These are phyloP conservation scores for Campoplex capitator DNA, from an alignment of 2,888 invertebrate species.

Conservation along the genomic window DNA sequence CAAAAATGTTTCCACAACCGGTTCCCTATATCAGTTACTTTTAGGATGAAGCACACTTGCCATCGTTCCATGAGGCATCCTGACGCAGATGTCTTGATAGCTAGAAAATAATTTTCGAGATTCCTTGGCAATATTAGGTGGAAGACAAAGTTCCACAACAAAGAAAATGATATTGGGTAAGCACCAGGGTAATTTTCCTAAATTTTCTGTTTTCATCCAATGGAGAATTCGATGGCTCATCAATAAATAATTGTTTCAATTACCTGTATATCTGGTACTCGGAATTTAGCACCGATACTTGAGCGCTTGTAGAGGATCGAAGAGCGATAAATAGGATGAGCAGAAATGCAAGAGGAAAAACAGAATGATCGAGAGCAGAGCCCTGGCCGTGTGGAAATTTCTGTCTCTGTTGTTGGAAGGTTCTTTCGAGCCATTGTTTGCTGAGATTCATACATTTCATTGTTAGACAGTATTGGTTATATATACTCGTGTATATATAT, in stretches of 20 bases:
- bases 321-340: constrained; percentile 32
- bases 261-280: constrained; percentile 78
- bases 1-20: background rate
- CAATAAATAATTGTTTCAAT: constrained; percentile 77
- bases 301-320: background rate
- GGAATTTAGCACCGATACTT: constrained; percentile 22
- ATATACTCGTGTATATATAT: constrained; percentile 19
- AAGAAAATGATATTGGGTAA: background rate
- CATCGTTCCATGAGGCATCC: background rate
- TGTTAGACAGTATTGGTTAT: constrained; percentile 29
- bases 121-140: background rate
- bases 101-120: background rate
- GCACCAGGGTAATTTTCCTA: background rate
- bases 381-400: constrained; percentile 31
- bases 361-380: constrained; percentile 14
- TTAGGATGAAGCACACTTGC: too few species aligned
- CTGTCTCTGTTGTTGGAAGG: constrained; percentile 22
- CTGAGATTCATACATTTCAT: constrained; percentile 51
- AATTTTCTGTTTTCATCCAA: background rate
- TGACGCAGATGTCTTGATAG: background rate
- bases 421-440: constrained; percentile 40
- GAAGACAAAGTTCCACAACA: background rate
- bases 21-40: background rate
- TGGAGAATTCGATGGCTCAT: background rate
- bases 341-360: constrained; percentile 29